A percentile compares a stretch with the other conserved stretches of the same genome.
These are phyloP conservation scores for Penaeus vannamei DNA, from an alignment of 1,140 invertebrate genomes.

Conservation along the genomic window DNA sequence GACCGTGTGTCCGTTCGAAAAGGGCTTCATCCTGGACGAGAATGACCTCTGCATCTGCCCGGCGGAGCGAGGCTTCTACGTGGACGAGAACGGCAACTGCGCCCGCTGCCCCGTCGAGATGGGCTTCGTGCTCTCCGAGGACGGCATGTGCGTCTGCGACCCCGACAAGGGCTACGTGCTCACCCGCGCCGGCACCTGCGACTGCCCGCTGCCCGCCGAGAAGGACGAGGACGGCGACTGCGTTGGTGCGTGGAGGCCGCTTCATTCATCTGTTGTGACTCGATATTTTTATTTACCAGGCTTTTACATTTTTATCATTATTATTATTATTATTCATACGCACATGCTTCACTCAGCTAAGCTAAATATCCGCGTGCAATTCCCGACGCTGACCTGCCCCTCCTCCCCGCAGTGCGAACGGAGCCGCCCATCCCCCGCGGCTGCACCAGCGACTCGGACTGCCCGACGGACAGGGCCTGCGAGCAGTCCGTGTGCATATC, in stretches of 20 bases:
- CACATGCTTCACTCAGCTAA: background rate
- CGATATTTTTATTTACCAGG: background rate
- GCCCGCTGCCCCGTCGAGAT: conserved; percentile 71
- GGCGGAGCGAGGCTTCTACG: conserved; percentile 74
- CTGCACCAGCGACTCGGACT: conserved; percentile 83
- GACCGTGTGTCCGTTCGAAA: conserved; percentile 79
- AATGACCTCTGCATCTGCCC: conserved; percentile 83
- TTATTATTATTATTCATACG: no score
- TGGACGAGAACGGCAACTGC: conserved; percentile 81
- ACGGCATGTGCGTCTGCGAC: conserved; percentile 85
- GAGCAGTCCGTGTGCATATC: conserved; percentile 81
- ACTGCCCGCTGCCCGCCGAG: conserved; percentile 83
- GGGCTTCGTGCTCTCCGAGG: conserved; percentile 80
- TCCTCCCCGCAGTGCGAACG: background rate
- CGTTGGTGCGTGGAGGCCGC: conserved; percentile 69
- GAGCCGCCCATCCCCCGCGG: conserved; percentile 73
- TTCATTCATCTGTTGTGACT: background rate
- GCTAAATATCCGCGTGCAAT: background rate
- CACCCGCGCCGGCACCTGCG: conserved; percentile 83
- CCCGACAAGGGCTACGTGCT: conserved; percentile 78
- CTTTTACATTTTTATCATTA: background rate
- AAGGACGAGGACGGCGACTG: conserved; percentile 80
- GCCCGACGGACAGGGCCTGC: conserved; percentile 83
- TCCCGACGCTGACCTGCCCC: conserved; percentile 16
- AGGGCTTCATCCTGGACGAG: conserved; percentile 80